These are phyloP conservation scores for Triplophysa bombifrons DNA, from an alignment of 2,797 vertebrate genomes.

Conservation along the genomic window DNA sequence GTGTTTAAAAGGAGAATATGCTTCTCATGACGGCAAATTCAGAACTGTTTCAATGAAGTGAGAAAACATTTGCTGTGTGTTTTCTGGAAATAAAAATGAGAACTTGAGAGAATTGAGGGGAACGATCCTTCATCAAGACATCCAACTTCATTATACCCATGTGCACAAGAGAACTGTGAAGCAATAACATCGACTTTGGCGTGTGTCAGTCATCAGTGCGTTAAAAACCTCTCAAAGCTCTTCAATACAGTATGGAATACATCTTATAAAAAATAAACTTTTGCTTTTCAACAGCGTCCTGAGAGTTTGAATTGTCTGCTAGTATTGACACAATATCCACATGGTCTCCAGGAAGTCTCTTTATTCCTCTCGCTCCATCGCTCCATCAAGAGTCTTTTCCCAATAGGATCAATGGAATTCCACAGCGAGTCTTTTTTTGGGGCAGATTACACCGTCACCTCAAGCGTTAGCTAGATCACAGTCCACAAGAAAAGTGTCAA, in stretches of 20 bases:
- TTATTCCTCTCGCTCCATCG: slow-evolving; percentile 72
- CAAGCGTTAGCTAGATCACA: slow-evolving; percentile 75
- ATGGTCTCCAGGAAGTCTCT: slow-evolving; percentile 76
- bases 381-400: slow-evolving; percentile 63
- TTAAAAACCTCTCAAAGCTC: slow-evolving; percentile 87
- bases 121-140: slow-evolving; percentile 12
- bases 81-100: background rate
- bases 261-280: slow-evolving; percentile 94
- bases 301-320: slow-evolving; percentile 87
- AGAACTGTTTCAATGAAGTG: background rate
- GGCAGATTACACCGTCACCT: slow-evolving; percentile 77
- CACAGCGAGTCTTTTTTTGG: slow-evolving; percentile 76
- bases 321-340: slow-evolving; percentile 83
- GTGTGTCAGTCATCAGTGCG: slow-evolving; percentile 92
- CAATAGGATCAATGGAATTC: slow-evolving; percentile 73
- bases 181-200: slow-evolving; percentile 68
- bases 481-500: slow-evolving; percentile 77
- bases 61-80: slow-evolving; percentile 1
- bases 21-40: background rate
- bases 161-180: slow-evolving; percentile 60
- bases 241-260: slow-evolving; percentile 86
- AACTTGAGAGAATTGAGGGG: slow-evolving; percentile 17
- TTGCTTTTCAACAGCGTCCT: slow-evolving; percentile 91
- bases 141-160: slow-evolving; percentile 2
- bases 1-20: background rate